Base-by-base conservation (phyloP, 2,113 vertebrate species). In the Macrotis lagotis region DNA sequence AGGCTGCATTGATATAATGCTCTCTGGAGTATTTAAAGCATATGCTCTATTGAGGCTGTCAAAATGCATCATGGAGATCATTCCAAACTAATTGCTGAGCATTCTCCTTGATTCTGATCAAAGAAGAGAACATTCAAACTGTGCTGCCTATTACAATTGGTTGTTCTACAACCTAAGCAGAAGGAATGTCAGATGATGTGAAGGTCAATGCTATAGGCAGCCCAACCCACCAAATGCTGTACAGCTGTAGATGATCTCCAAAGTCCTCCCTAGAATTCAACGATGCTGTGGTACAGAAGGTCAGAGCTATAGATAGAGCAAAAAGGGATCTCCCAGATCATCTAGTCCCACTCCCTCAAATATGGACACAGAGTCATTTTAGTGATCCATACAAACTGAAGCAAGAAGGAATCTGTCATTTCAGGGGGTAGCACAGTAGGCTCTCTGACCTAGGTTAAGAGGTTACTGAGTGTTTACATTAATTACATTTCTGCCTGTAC, bases 11-110 rank as follows among this genome's bases (percentile, higher is more conserved):
- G 95, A 94, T 59, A 91, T 91, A 93, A 88, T 83, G 52, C 96
- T 94, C 95, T 95, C 93, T 0, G 51, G 94, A 94, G 95, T 96
- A 96, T 96, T 96, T 96, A 94, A 97, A 97, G 96, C 97, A 97
- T 95, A 96, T 96, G 95, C 52, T 92, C 88, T 66, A 90, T 93
- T 51, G 52, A 93, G 95, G 93, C 96, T 98, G 97, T 96, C 96
- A 96, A 51, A 97, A 96, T 89, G 89, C 92, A 97, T 98, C 97
- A 96, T 37, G 66, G 94, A 95, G 94, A 96, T 92, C 94, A 94
- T 94, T 94, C 96, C 52, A 94, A 91, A 96, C 51, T 50, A 66
- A 93, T 50, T 10, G 28, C 94, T 49, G 59, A 90, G 92, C 55
- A 92, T 3, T 83, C 92, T 90, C 95, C 90, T 89, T 25, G 90